phyloP scores from a whole-genome alignment of 2,113 vertebrate genomes.

The Rhinolophus sinicus region DNA sequence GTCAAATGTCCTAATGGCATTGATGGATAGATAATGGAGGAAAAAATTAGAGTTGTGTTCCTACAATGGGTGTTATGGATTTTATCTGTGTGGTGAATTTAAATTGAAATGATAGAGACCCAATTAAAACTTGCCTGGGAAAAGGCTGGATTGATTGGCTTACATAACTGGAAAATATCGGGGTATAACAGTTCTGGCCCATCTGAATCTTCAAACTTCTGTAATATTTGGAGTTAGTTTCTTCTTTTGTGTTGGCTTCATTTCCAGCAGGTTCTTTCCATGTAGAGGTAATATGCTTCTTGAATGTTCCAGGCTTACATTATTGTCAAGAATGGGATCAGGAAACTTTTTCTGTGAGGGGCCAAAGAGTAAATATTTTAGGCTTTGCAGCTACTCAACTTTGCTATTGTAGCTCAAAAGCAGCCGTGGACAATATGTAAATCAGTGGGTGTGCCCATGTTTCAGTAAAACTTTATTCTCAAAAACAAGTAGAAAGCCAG shows the following conservation, averaged over 20 bases:
- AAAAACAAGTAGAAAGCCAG: not conserved
- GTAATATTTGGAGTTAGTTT: conserved; percentile 48
- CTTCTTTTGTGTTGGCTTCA: conserved; percentile 26
- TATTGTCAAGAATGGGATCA: not conserved
- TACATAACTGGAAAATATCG: conserved; percentile 29
- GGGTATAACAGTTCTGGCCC: not conserved
- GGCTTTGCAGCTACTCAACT: not conserved
- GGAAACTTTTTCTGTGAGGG: conserved; percentile 1
- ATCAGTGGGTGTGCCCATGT: not conserved
- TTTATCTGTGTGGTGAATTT: not conserved
- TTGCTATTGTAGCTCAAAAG: not conserved
- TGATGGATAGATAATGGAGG: not conserved
- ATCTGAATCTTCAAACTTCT: not conserved
- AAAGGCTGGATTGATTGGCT: conserved; percentile 11
- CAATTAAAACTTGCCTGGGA: conserved; percentile 6
- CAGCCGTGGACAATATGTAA: not conserved
- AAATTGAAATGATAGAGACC: conserved; percentile 22
- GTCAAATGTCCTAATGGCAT: not conserved
- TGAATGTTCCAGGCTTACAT: not conserved
- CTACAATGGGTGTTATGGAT: not conserved
- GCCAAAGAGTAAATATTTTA: not conserved
- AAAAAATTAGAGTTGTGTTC: conserved; percentile 14
- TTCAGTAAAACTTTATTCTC: conserved; percentile 22
- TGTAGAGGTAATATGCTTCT: not conserved
- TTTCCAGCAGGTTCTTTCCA: conserved; percentile 12